Evolutionary conservation across 92 coral and sea anemone genomes (phyloP).

Genomic region (Epizoanthus rinbou): DNA sequence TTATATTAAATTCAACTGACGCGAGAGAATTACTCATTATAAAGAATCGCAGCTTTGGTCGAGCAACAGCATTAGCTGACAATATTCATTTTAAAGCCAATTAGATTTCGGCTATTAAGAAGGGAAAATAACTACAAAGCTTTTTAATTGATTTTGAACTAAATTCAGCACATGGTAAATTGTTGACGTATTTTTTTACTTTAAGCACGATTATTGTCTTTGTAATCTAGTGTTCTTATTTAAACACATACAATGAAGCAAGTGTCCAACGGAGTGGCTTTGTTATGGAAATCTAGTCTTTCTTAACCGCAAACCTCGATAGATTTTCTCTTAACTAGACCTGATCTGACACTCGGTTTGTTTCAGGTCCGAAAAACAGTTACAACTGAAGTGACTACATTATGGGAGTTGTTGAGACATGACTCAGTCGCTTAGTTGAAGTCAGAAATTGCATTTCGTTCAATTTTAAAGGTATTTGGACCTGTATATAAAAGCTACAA

Average conservation of each 20-base stretch:
- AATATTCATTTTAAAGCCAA: too few relatives aligned
- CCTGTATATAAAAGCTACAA: neutral
- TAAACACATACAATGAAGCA: slow-evolving; percentile 10
- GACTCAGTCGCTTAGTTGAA: too few relatives aligned
- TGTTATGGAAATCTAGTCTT: slow-evolving; percentile 20
- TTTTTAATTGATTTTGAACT: slow-evolving; percentile 31
- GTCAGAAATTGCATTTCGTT: neutral
- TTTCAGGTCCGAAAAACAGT: neutral
- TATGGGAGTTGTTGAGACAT: neutral
- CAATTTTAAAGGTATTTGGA: neutral
- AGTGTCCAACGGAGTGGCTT: neutral
- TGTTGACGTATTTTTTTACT: neutral
- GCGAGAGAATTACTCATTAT: too few relatives aligned
- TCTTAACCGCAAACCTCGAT: neutral
- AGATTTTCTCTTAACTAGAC: neutral
- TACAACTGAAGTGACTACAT: neutral
- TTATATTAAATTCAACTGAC: too few relatives aligned
- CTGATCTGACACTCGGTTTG: neutral
- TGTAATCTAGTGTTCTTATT: slow-evolving; percentile 20
- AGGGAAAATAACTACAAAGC: slow-evolving; percentile 15
- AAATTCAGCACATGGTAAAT: slow-evolving; percentile 42
- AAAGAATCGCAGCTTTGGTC: too few relatives aligned
- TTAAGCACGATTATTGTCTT: slow-evolving; percentile 13
- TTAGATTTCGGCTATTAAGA: neutral
- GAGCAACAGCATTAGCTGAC: too few relatives aligned